Conservation (phyloP, 1,140 invertebrate species). For the Drosophila varians region DNA sequence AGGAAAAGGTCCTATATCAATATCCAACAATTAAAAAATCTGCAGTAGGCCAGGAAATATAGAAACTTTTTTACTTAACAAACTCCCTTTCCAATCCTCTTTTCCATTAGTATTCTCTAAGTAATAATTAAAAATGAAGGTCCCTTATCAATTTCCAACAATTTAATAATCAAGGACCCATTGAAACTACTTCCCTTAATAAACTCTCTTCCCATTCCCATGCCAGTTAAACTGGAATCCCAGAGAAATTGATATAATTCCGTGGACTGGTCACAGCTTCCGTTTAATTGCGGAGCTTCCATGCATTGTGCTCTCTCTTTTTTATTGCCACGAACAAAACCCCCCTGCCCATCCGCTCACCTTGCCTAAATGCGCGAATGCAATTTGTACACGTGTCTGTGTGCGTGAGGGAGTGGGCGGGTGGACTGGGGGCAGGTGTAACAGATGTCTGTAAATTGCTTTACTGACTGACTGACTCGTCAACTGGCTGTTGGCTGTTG, state of each 20-base stretch:
- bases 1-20: too few relatives aligned
- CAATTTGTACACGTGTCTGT: slow-evolving; percentile 3
- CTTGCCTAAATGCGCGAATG: slow-evolving; percentile 59
- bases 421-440: slow-evolving; percentile 23
- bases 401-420: slow-evolving; percentile 5
- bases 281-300: slow-evolving; percentile 29
- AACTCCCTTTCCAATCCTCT: too few relatives aligned
- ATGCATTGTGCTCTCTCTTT: slow-evolving; percentile 27
- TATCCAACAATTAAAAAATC: too few relatives aligned
- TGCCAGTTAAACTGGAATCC: not conserved
- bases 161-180: too few relatives aligned
- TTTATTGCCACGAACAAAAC: too few relatives aligned
- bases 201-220: not conserved
- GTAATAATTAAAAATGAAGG: too few relatives aligned
- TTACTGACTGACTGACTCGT: slow-evolving; percentile 72
- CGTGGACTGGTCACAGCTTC: slow-evolving; percentile 35
- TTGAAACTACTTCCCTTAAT: too few relatives aligned
- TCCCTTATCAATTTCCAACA: too few relatives aligned
- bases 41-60: too few relatives aligned
- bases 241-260: slow-evolving; percentile 17
- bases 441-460: slow-evolving; percentile 78
- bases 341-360: not conserved
- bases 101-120: too few relatives aligned
- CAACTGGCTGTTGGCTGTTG: slow-evolving; percentile 41
- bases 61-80: too few relatives aligned